A percentile compares a stretch with the other conserved stretches of the same genome.
phyloP scores from a whole-genome alignment of 2,113 vertebrate genomes.

The Echinops telfairi region DNA sequence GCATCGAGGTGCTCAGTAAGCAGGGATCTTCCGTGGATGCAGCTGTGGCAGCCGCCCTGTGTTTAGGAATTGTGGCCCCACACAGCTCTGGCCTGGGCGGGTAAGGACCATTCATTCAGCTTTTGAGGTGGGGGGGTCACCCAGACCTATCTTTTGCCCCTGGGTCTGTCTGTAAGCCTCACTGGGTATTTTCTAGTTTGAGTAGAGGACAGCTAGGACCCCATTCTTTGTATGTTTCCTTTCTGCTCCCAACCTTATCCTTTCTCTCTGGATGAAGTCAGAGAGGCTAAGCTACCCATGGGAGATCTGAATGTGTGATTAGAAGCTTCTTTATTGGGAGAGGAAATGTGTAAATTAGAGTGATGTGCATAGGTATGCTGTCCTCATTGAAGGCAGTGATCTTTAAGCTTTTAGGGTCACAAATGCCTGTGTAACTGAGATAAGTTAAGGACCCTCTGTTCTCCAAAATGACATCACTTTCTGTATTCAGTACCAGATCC shows the following conservation, averaged over 20 bases:
- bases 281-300: not conserved
- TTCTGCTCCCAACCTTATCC: not conserved
- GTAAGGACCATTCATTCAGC: constrained; percentile 85
- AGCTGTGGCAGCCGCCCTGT: constrained; percentile 93
- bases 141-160: not conserved
- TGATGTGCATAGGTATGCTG: not conserved
- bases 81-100: constrained; percentile 97
- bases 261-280: constrained; percentile 4
- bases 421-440: constrained; percentile 12
- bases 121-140: not conserved
- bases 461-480: constrained; percentile 13
- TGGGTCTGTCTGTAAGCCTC: not conserved
- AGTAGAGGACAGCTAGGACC: not conserved
- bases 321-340: not conserved
- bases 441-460: not conserved
- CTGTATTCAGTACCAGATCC: not conserved
- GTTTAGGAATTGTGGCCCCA: constrained; percentile 94
- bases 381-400: not conserved
- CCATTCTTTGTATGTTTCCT: constrained; percentile 1
- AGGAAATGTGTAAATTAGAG: constrained; percentile 29
- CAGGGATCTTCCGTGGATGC: constrained; percentile 97
- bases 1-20: constrained; percentile 91
- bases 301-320: not conserved
- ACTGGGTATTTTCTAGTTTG: not conserved
- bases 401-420: not conserved